These are phyloP conservation scores for Ephialtes manifestator DNA, from an alignment of 2,888 invertebrate genomes.

Conservation along the genomic window DNA sequence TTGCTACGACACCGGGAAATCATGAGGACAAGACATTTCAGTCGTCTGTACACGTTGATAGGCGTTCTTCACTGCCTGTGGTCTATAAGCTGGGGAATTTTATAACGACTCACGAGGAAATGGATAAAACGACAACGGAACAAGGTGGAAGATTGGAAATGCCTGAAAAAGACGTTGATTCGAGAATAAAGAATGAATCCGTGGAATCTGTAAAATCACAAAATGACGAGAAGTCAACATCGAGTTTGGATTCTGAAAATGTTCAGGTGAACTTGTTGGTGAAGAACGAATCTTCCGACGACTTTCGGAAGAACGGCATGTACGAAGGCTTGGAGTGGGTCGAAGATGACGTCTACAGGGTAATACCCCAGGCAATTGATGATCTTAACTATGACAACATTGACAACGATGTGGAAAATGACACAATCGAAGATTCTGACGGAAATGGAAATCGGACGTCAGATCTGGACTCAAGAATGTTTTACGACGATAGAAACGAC, in stretches of 20 bases:
- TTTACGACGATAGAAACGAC: slow-evolving; percentile 70
- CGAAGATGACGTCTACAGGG: slow-evolving; percentile 83
- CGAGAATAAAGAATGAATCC: background rate
- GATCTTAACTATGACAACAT: slow-evolving; percentile 75
- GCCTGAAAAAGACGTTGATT: background rate
- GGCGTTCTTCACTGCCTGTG: slow-evolving; percentile 71
- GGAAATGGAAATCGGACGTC: slow-evolving; percentile 31
- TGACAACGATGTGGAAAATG: slow-evolving; percentile 60
- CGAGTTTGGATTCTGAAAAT: slow-evolving; percentile 1
- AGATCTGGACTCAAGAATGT: slow-evolving; percentile 45
- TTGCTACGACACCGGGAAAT: background rate
- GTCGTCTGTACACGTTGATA: slow-evolving; percentile 42
- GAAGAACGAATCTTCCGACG: slow-evolving; percentile 37
- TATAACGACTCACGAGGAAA: background rate
- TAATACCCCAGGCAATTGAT: slow-evolving; percentile 80
- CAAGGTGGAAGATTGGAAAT: too few relatives aligned
- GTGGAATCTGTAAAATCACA: background rate
- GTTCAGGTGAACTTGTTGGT: background rate
- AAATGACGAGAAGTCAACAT: background rate
- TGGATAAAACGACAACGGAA: background rate
- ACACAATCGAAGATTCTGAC: slow-evolving; percentile 73
- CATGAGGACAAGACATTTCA: slow-evolving; percentile 46
- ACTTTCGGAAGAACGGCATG: slow-evolving; percentile 67
- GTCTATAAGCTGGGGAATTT: slow-evolving; percentile 68
- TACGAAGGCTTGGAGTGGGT: slow-evolving; percentile 84